Percentiles rank a stretch among this genome's conserved stretches.
These are phyloP conservation scores for Momotus momota DNA, from an alignment of 2,797 vertebrate species.

Conservation along the genomic window DNA sequence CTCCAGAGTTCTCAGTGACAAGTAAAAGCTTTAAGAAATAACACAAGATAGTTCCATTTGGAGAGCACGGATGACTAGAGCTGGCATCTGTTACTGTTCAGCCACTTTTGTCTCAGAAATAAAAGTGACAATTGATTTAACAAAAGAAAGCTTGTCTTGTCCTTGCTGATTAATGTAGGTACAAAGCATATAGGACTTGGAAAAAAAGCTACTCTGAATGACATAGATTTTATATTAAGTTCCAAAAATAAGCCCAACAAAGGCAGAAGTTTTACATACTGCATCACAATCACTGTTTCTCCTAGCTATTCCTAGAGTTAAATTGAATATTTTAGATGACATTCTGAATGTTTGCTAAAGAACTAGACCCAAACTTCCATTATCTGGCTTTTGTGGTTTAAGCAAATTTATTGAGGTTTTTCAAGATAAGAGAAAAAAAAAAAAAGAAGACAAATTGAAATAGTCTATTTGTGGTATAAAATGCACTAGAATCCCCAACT, in stretches of 20 bases:
- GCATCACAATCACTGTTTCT: neutral
- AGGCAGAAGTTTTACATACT: neutral
- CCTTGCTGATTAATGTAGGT: neutral
- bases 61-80: neutral
- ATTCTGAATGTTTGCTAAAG: neutral
- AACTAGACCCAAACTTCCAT: neutral
- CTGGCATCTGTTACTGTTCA: neutral
- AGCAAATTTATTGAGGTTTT: neutral
- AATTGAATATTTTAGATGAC: neutral
- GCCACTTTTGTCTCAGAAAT: neutral
- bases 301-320: neutral
- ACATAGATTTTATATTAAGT: neutral
- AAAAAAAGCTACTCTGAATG: neutral
- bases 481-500: neutral
- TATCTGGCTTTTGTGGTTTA: neutral
- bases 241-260: neutral
- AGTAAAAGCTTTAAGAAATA: neutral
- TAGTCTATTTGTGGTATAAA: neutral
- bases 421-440: neutral
- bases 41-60: neutral
- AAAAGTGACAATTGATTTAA: neutral
- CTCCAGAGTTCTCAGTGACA: slow-evolving; percentile 33
- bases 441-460: neutral
- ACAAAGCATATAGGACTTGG: neutral
- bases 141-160: neutral